Conservation (phyloP, 1,140 invertebrate genomes). For the Drosophila trapezifrons region DNA sequence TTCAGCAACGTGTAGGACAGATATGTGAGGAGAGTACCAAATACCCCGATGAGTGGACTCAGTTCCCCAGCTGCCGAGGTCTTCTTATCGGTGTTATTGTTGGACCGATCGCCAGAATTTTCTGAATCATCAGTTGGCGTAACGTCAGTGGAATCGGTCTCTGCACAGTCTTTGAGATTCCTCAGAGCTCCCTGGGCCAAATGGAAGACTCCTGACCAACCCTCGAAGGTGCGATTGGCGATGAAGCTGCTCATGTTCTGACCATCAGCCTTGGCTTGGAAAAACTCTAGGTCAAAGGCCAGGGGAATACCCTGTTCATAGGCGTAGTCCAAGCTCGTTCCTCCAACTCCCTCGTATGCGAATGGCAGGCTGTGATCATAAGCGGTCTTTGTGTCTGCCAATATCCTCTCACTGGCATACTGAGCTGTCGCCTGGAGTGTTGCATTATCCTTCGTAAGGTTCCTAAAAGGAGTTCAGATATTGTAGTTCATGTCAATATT, state of each 20-base stretch:
- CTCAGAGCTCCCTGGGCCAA: neutral
- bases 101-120: neutral
- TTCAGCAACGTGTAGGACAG: neutral
- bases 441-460: neutral
- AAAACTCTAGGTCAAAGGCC: neutral
- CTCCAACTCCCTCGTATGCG: neutral
- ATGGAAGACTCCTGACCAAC: neutral
- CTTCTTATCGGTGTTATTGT: neutral
- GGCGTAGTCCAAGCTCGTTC: neutral
- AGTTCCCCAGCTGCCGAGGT: neutral
- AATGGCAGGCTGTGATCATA: neutral
- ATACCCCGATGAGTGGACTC: neutral
- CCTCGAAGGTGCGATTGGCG: neutral
- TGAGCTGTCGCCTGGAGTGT: neutral
- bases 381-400: neutral
- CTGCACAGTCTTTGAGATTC: neutral
- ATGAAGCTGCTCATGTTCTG: neutral
- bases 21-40: neutral
- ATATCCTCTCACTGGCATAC: neutral
- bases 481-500: neutral
- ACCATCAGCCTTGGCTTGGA: neutral
- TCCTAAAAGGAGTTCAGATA: neutral
- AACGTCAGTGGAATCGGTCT: too few species aligned
- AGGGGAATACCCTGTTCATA: neutral
- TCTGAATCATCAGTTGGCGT: too few species aligned